Evolutionary conservation across 2,888 invertebrate genomes (phyloP).

Genomic region (Lathronympha strigana): DNA sequence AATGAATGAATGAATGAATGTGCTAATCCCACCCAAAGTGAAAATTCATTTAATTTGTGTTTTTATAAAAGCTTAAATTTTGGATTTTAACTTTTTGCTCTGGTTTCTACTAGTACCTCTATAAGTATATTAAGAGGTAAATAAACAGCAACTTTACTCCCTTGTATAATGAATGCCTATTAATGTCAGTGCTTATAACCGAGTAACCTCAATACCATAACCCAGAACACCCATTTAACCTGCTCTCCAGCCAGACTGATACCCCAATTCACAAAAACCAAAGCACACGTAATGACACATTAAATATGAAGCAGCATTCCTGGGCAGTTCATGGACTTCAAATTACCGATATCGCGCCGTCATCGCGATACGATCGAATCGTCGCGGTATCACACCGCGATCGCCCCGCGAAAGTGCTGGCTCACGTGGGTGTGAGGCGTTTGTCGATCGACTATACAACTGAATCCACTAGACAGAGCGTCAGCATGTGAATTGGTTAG

Average conservation of each 20-base stretch:
- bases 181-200: neutral
- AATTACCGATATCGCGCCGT: conserved; percentile 75
- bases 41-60: no score
- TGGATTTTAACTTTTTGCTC: no score
- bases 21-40: no score
- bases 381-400: conserved; percentile 79
- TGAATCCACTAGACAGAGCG: neutral
- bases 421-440: conserved; percentile 73
- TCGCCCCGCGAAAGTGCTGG: conserved; percentile 77
- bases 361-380: conserved; percentile 79
- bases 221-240: neutral
- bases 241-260: neutral
- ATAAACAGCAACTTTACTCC: neutral
- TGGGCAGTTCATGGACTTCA: conserved; percentile 73
- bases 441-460: conserved; percentile 54
- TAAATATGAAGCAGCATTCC: conserved; percentile 65
- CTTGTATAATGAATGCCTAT: no score
- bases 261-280: conserved; percentile 5
- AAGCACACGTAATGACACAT: conserved; percentile 51
- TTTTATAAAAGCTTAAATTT: no score
- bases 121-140: no score
- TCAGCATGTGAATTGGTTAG: neutral
- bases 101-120: no score
- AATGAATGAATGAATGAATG: no score
- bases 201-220: neutral